Evolutionary conservation across 2,797 vertebrate species (phyloP), one percentile per base, ranked within the genome.

Genomic region (Acomys russatus): DNA sequence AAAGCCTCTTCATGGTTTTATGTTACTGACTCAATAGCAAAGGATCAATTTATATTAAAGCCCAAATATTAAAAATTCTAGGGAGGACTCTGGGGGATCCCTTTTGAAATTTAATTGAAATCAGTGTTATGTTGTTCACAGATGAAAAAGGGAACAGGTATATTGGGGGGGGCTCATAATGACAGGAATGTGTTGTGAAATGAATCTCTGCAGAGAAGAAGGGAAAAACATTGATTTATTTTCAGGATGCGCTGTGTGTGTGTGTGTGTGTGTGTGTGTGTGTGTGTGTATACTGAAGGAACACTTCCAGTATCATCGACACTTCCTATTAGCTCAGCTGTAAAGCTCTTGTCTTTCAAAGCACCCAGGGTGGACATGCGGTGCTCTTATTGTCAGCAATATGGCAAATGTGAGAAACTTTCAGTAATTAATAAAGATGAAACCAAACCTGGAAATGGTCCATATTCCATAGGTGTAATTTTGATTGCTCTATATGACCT

Each of bases 191-290:
- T 14, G 2, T 94, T 96, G 63, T 93, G 95, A 98, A 98, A 98
- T 98, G 95, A 97, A 98, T 97, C 93, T 59, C 98, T 98, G 97
- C 95, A 97, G 97, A 98, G 87, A 94, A 91, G 94, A 97, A 98
- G 66, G 79, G 80, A 94, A 89, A 89, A 98, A 95, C 94, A 91
- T 86, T 94, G 96, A 96, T 94, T 97, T 84, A 98, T 96, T 95
- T 96, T 93, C 88, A 96, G 96, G 91, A 94, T 95, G 94, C 93
- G 94, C 68, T 94, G 88, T 91, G 78, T 94, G 94, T 93, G 35
- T 74, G 44, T 44, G 44, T 44, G 44, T 44, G 44, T 44, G 44
- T 44, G 44, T 44, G 44, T 44, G 44, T 44, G 44, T 59, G 56
- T 59, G 17, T 59, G 56, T 59, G 56, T 17, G 23, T 96, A 77